Percentiles rank a stretch among this genome's conserved stretches.
phyloP scores from a whole-genome alignment of 1,140 invertebrate genomes.

The Saccostrea echinata region DNA sequence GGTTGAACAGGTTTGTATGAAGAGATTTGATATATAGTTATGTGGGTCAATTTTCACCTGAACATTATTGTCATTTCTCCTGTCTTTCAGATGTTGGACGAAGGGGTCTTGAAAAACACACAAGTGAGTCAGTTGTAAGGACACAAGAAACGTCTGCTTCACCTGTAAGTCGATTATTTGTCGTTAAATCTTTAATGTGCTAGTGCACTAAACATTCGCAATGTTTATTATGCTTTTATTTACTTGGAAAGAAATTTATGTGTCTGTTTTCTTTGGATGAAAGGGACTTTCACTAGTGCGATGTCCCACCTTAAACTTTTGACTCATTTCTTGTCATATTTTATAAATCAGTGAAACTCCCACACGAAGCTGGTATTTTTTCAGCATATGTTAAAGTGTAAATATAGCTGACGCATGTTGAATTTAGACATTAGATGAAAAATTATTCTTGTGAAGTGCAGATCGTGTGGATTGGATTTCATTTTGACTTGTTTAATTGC shows the following conservation, averaged over 20 bases:
- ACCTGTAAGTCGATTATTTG: conserved; percentile 20
- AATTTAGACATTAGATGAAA: conserved; percentile 1
- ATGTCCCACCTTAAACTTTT: conserved; percentile 18
- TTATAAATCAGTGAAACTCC: conserved; percentile 18
- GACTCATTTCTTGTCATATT: conserved; percentile 31
- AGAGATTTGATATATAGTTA: not conserved
- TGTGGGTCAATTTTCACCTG: not conserved
- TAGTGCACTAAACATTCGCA: not conserved
- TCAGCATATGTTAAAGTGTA: not conserved
- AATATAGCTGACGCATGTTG: conserved; percentile 10
- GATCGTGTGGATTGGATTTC: not conserved
- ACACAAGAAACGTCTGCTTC: not conserved
- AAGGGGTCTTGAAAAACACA: not conserved
- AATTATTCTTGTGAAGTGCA: conserved; percentile 9
- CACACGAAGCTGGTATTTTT: not conserved
- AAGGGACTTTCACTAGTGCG: conserved; percentile 12
- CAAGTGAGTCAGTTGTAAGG: not conserved
- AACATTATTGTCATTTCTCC: not conserved
- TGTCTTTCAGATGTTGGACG: not conserved
- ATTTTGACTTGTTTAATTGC: not conserved
- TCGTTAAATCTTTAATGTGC: not conserved
- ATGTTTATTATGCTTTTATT: not conserved
- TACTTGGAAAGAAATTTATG: conserved; percentile 27
- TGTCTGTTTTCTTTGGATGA: conserved; percentile 28
- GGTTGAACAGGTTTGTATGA: conserved; percentile 10